These are phyloP conservation scores for Xestobium rufovillosum DNA, from an alignment of 2,888 invertebrate species.

Conservation along the genomic window DNA sequence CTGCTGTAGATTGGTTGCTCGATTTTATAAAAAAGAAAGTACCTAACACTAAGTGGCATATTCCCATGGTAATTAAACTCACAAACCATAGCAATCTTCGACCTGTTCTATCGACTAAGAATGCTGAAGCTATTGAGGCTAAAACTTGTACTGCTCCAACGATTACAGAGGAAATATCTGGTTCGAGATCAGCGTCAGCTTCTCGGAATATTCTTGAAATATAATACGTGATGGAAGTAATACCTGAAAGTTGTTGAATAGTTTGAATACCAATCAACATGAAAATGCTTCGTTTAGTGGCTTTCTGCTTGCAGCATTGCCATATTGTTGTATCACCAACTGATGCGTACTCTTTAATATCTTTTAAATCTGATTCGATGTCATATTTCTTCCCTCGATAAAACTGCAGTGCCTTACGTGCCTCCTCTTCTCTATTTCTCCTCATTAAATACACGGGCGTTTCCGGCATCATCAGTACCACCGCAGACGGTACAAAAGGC, in stretches of 20 bases:
- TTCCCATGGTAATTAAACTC: conserved; percentile 61
- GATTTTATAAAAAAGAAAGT: conserved; percentile 57
- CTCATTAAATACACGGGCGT: conserved; percentile 62
- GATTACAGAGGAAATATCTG: conserved; percentile 61
- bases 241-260: conserved; percentile 71
- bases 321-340: conserved; percentile 21
- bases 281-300: conserved; percentile 34
- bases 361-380: conserved; percentile 53
- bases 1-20: conserved; percentile 38
- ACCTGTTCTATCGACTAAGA: conserved; percentile 71
- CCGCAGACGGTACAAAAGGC: conserved; percentile 53
- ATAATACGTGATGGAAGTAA: conserved; percentile 74
- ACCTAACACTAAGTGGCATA: conserved; percentile 59
- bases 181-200: conserved; percentile 56
- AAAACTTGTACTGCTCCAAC: conserved; percentile 70
- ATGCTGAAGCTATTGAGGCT: conserved; percentile 56
- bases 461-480: conserved; percentile 62
- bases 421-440: conserved; percentile 47
- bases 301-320: conserved; percentile 25
- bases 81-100: conserved; percentile 65
- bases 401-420: conserved; percentile 55
- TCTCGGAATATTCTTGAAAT: conserved; percentile 62
- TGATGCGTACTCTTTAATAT: conserved; percentile 48
- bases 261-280: conserved; percentile 44
- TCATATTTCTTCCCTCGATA: conserved; percentile 65